Evolutionary conservation across 2,113 vertebrate genomes (phyloP), one percentile per base, ranked within the genome.

Genomic region (Marmota flaviventris): DNA sequence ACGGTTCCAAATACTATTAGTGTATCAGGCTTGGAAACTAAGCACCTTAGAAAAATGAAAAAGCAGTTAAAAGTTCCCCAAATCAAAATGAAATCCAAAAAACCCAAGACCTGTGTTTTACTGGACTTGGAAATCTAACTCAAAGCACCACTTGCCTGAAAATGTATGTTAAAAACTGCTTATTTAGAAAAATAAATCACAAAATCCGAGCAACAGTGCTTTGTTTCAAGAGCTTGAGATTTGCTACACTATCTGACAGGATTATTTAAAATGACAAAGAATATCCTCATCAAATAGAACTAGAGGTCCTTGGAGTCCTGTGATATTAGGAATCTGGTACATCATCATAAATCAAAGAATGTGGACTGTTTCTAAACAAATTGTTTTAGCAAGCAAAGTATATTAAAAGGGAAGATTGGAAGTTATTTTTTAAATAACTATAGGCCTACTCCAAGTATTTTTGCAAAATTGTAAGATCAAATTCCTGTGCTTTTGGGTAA

Each of bases 401-500:
- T 96, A 58, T 92, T 85, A 76, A 75, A 90, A n/a, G 42, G 6
- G 37, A 22, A 90, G 42, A 76, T 2, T 78, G 61, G 61, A 25
- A 25, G 25, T 63, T 63, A 63, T 63, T 25, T 92, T 58, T 70
- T 11, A 95, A 90, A 82, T 53, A 82, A 76, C 61, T 86, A 69
- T 87, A 91, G 77, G 69, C 29, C 53, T 67, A 88, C 17, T 91
- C 27, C 25, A 70, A 63, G 13, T 51, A 70, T 72, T 72, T 78
- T 72, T 78, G 24, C 56, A 94, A 92, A 83, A 96, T 73, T 94
- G 39, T 8, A 56, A 70, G 10, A 87, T 53, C 82, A 72, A 22
- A 83, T 34, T 77, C 95, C 39, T 86, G 37, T 56, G 53, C 10
- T 86, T 95, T 22, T 82, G 79, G 79, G 4, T 82, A 69, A 91